phyloP scores from a whole-genome alignment of 23 tunicate species.

The Clavelina lepadiformis region DNA sequence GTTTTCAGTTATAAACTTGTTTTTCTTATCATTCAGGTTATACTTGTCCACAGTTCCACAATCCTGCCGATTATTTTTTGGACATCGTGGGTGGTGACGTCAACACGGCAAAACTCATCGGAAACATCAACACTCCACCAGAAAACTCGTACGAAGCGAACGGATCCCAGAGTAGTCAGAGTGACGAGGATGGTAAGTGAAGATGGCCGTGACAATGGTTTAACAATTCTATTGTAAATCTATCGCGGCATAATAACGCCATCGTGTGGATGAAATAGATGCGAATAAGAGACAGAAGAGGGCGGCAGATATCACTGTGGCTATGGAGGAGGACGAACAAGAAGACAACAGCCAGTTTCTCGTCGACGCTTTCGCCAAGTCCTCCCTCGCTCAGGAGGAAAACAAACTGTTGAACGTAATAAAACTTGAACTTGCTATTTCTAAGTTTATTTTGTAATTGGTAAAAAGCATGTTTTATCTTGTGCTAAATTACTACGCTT shows the following conservation, averaged over 20 bases:
- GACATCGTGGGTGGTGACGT: constrained; percentile 72
- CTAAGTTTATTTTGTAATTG: not conserved
- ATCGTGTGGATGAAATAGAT: too few relatives aligned
- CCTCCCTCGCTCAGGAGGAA: constrained; percentile 10
- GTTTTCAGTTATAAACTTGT: not conserved
- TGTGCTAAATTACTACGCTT: not conserved
- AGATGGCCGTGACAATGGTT: not conserved
- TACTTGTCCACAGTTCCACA: constrained; percentile 51
- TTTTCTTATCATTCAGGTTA: constrained; percentile 34
- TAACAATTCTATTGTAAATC: not conserved
- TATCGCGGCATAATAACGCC: not conserved
- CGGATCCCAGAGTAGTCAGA: too few relatives aligned
- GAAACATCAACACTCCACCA: constrained; percentile 16
- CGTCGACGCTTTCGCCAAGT: constrained; percentile 14
- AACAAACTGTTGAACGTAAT: constrained; percentile 3
- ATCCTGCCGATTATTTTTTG: constrained; percentile 63
- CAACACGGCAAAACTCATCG: constrained; percentile 46
- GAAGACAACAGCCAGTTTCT: constrained; percentile 26
- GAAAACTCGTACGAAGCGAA: too few relatives aligned
- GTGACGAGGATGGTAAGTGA: too few relatives aligned
- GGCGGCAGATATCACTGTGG: constrained; percentile 23
- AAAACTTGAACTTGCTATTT: not conserved
- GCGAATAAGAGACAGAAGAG: too few relatives aligned
- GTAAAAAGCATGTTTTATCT: not conserved
- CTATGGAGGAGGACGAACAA: constrained; percentile 27